A percentile compares a stretch with the other conserved stretches of the same genome.
Evolutionary conservation across 1,140 invertebrate species (phyloP).

Genomic region (Drosophila cardini): DNA sequence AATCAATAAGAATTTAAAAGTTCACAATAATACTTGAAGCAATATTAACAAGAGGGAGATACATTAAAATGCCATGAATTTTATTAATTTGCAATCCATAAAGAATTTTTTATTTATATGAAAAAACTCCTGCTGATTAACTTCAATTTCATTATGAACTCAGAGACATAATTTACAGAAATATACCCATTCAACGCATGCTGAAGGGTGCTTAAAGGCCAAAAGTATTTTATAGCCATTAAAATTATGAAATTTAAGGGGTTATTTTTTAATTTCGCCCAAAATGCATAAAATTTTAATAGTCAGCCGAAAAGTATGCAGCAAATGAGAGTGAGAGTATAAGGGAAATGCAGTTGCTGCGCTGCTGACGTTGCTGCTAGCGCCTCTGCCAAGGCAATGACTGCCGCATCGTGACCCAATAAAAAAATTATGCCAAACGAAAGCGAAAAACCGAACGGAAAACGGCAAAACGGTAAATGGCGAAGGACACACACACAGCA

Average conservation of each 20-base stretch:
- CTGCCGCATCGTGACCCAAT: slow-evolving; percentile 69
- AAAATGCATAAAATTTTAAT: slow-evolving; percentile 44
- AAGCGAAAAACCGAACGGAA: slow-evolving; percentile 60
- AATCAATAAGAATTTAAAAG: no score
- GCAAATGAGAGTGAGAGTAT: slow-evolving; percentile 39
- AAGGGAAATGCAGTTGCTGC: slow-evolving; percentile 27
- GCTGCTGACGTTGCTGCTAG: slow-evolving; percentile 7
- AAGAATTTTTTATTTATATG: neutral
- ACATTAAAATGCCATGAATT: no score
- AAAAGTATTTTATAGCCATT: slow-evolving; percentile 69
- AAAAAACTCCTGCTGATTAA: neutral
- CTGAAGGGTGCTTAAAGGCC: slow-evolving; percentile 9
- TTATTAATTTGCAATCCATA: no score
- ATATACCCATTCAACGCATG: slow-evolving; percentile 11
- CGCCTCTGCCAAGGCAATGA: slow-evolving; percentile 54
- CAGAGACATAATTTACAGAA: neutral
- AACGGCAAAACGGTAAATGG: slow-evolving; percentile 30
- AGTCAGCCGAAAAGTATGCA: slow-evolving; percentile 45
- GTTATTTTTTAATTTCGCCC: slow-evolving; percentile 13
- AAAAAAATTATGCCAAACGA: slow-evolving; percentile 81
- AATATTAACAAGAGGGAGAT: no score
- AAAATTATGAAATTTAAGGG: slow-evolving; percentile 50
- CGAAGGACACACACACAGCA: slow-evolving; percentile 26
- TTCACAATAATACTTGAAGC: no score
- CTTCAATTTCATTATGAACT: neutral